Evolutionary conservation across 2,888 invertebrate genomes (phyloP).

Genomic region (Tillus elongatus): DNA sequence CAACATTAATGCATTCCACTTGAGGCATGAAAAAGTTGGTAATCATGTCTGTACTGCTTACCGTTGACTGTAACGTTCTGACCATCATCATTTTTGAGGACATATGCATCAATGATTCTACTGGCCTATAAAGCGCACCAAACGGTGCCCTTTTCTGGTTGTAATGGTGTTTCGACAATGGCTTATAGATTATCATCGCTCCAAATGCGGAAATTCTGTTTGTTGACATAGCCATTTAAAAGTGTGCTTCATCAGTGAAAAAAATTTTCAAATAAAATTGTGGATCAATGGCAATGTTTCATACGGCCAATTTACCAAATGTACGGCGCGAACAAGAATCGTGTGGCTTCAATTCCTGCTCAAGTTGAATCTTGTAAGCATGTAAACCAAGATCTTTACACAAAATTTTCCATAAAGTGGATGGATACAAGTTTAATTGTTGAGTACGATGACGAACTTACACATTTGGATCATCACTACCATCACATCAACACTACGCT

Average conservation of each 20-base stretch:
- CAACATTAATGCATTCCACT: neutral
- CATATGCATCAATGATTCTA: conserved; percentile 18
- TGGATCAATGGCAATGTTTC: too few species aligned
- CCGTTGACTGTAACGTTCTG: conserved; percentile 35
- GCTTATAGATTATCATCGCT: conserved; percentile 23
- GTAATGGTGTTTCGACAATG: conserved; percentile 25
- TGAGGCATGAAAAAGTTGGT: conserved; percentile 3
- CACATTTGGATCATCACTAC: too few species aligned
- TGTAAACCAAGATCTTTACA: conserved; percentile 20
- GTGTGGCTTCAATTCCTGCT: conserved; percentile 17
- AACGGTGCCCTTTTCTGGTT: conserved; percentile 30
- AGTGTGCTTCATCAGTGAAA: neutral
- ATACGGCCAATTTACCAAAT: too few species aligned
- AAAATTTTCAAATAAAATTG: conserved; percentile 1
- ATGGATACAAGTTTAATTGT: conserved; percentile 17
- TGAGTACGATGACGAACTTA: conserved; percentile 20
- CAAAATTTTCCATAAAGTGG: conserved; percentile 17
- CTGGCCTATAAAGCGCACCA: conserved; percentile 33
- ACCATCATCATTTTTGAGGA: conserved; percentile 28
- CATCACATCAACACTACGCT: neutral
- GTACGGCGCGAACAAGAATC: conserved; percentile 8
- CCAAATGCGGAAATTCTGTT: conserved; percentile 28
- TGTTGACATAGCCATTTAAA: conserved; percentile 11
- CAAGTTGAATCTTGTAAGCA: conserved; percentile 19
- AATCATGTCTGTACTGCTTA: conserved; percentile 1